Conservation (phyloP, 2,888 invertebrate species). For the Therioaphis trifolii region DNA sequence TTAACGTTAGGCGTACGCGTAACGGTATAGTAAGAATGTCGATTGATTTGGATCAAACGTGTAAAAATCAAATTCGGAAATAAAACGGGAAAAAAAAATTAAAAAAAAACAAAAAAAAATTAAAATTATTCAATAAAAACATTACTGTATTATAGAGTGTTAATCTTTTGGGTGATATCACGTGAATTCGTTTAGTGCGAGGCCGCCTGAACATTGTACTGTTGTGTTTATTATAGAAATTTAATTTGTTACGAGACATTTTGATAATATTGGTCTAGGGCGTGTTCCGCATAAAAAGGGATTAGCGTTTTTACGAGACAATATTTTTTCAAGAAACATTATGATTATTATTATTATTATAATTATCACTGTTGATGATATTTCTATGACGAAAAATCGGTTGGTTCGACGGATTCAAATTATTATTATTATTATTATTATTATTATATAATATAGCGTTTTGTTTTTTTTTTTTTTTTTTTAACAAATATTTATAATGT, state of each 20-base stretch:
- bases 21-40: slow-evolving; percentile 1
- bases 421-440: too few species aligned
- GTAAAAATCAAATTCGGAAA: background rate
- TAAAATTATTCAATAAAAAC: background rate
- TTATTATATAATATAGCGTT: too few species aligned
- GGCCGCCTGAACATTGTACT: slow-evolving; percentile 45
- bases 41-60: too few species aligned
- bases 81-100: background rate
- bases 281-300: slow-evolving; percentile 38
- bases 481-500: background rate
- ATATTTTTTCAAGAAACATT: slow-evolving; percentile 45
- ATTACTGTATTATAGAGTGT: background rate
- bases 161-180: slow-evolving; percentile 56
- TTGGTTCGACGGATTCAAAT: background rate
- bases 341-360: too few species aligned
- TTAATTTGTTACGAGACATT: slow-evolving; percentile 60
- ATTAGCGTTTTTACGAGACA: slow-evolving; percentile 39
- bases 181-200: slow-evolving; percentile 39
- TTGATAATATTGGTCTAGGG: slow-evolving; percentile 33
- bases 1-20: too few species aligned
- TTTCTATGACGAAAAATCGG: slow-evolving; percentile 3
- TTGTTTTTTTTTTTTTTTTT: too few species aligned
- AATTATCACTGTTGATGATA: slow-evolving; percentile 9
- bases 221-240: slow-evolving; percentile 56
- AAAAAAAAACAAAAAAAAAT: slow-evolving; percentile 1